A percentile compares a stretch with the other conserved stretches of the same genome.
Evolutionary conservation across 1,140 invertebrate genomes (phyloP).

Genomic region (Spodoptera litura): DNA sequence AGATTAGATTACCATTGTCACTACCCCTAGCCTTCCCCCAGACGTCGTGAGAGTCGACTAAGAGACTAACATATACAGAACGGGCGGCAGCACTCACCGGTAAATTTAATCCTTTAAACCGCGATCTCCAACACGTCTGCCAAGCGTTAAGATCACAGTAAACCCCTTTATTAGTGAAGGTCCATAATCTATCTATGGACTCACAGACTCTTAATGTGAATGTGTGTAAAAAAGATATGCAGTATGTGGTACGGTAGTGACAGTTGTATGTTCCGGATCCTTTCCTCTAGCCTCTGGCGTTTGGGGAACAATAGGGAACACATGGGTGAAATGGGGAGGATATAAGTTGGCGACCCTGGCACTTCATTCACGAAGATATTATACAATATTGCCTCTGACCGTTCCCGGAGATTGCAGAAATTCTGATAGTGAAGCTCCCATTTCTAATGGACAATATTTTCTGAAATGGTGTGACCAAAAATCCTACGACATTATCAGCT

Average conservation of each 20-base stretch:
- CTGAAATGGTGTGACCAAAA: not conserved
- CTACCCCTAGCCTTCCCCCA: no score
- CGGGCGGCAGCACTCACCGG: no score
- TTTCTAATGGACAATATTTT: not conserved
- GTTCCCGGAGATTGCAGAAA: not conserved
- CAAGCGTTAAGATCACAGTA: no score
- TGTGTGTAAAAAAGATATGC: no score
- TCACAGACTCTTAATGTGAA: no score
- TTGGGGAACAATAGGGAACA: constrained; percentile 26
- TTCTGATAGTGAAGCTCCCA: constrained; percentile 1
- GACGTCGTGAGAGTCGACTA: no score
- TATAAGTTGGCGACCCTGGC: constrained; percentile 9
- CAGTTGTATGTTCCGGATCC: constrained; percentile 19
- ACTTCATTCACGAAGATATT: constrained; percentile 3
- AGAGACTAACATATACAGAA: no score
- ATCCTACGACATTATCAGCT: no score
- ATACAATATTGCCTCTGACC: constrained; percentile 3
- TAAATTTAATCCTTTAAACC: no score
- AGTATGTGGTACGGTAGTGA: not conserved
- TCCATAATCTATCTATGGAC: no score
- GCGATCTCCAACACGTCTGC: no score
- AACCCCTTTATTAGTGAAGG: no score
- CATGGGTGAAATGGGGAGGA: constrained; percentile 12
- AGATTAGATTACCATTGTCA: not conserved
- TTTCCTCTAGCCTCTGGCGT: not conserved